Evolutionary conservation across 1,140 invertebrate species (phyloP).

Genomic region (Tetranychus urticae): DNA sequence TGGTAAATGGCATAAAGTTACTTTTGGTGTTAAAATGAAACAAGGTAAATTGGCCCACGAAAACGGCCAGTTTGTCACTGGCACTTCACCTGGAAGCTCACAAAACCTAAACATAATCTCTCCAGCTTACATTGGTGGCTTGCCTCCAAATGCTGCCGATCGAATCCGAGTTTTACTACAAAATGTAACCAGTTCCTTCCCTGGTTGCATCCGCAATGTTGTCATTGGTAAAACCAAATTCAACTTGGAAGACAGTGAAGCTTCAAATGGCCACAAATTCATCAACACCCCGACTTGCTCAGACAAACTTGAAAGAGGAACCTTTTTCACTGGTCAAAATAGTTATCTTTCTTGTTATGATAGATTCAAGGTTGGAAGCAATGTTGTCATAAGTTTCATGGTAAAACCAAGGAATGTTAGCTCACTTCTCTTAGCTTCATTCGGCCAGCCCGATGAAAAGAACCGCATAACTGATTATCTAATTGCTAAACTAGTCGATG

Average conservation of each 20-base stretch:
- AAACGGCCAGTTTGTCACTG: conserved; percentile 32
- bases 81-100: conserved; percentile 27
- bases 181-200: conserved; percentile 32
- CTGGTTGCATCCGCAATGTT: conserved; percentile 64
- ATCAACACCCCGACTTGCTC: conserved; percentile 47
- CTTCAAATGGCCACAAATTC: conserved; percentile 17
- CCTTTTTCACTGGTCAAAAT: conserved; percentile 56
- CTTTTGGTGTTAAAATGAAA: conserved; percentile 25
- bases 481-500: conserved; percentile 63
- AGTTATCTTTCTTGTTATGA: conserved; percentile 39
- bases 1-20: conserved; percentile 57
- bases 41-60: conserved; percentile 20
- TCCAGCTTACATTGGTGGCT: conserved; percentile 57
- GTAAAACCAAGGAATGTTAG: conserved; percentile 63
- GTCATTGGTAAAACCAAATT: conserved; percentile 6
- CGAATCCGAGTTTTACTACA: conserved; percentile 17
- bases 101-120: conserved; percentile 34
- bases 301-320: conserved; percentile 53
- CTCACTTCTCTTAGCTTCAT: conserved; percentile 45
- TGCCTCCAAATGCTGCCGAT: conserved; percentile 19
- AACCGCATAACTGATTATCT: conserved; percentile 37
- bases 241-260: conserved; percentile 1
- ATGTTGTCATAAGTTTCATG: conserved; percentile 55
- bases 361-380: conserved; percentile 47
- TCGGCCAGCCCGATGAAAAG: conserved; percentile 23